Conservation (phyloP, 1,140 invertebrate species). For the Drosophila guanche region DNA sequence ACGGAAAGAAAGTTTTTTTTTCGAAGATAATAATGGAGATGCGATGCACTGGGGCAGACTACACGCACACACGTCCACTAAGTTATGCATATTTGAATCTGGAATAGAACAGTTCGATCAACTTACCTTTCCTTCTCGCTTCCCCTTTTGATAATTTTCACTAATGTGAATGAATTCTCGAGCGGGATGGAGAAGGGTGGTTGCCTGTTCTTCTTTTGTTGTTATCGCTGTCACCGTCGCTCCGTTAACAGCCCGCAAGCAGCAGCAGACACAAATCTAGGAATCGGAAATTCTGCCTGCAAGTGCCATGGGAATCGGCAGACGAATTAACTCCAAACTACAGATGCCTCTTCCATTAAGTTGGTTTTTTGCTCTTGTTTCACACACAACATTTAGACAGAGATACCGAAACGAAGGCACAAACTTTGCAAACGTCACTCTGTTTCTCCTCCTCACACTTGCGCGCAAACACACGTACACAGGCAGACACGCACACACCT, state of each 20-base stretch:
- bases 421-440: conserved; percentile 66
- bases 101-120: conserved; percentile 3
- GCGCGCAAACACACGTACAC: conserved; percentile 37
- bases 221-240: conserved; percentile 9
- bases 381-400: conserved; percentile 58
- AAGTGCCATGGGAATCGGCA: conserved; percentile 2
- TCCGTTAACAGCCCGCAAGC: not conserved
- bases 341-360: conserved; percentile 24
- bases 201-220: conserved; percentile 16
- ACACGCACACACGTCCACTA: conserved; percentile 27
- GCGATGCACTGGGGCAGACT: conserved; percentile 3
- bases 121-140: conserved; percentile 32
- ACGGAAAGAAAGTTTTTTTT: conserved; percentile 45
- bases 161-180: conserved; percentile 41
- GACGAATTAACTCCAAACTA: not conserved
- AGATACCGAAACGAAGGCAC: conserved; percentile 23
- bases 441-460: conserved; percentile 25
- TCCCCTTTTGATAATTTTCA: not conserved
- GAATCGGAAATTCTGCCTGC: conserved; percentile 18
- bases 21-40: conserved; percentile 36
- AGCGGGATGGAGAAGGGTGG: conserved; percentile 23
- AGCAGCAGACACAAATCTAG: conserved; percentile 31
- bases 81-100: conserved; percentile 3
- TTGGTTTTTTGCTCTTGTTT: conserved; percentile 35
- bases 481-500: conserved; percentile 35